Evolutionary conservation across 2,797 vertebrate genomes (phyloP).

Genomic region (Poecilia gillii): DNA sequence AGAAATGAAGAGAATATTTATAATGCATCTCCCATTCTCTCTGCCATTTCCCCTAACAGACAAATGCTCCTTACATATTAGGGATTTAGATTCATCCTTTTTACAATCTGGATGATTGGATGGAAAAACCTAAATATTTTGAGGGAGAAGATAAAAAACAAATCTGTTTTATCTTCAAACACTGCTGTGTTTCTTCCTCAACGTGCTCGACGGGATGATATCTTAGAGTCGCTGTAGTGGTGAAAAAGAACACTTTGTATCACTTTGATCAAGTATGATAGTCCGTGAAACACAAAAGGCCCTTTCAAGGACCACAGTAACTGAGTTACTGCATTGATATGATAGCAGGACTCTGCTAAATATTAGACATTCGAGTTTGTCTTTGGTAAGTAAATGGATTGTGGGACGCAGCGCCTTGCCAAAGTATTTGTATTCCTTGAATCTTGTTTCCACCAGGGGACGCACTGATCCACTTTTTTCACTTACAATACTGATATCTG

Average conservation of each 20-base stretch:
- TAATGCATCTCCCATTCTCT: background rate
- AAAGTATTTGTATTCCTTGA: background rate
- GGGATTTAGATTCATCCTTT: conserved; percentile 62
- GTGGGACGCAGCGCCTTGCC: background rate
- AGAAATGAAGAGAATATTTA: conserved; percentile 36
- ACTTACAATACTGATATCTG: no score
- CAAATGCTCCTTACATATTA: conserved; percentile 52
- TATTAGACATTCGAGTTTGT: background rate
- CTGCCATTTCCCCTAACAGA: conserved; percentile 3
- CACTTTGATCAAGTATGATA: background rate
- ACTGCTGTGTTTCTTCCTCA: conserved; percentile 17
- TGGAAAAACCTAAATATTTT: conserved; percentile 52
- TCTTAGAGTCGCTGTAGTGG: background rate
- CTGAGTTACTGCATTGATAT: background rate
- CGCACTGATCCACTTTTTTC: no score
- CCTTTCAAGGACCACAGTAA: background rate
- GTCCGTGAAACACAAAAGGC: background rate
- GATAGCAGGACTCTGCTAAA: background rate
- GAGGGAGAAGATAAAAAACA: conserved; percentile 13
- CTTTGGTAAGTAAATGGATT: background rate
- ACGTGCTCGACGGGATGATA: background rate
- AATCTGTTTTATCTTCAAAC: background rate
- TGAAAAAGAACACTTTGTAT: background rate
- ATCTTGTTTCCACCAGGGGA: background rate
- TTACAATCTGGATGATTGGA: conserved; percentile 63